Conservation (phyloP, 2,888 invertebrate species). For the Drosophila kambysellisi region DNA sequence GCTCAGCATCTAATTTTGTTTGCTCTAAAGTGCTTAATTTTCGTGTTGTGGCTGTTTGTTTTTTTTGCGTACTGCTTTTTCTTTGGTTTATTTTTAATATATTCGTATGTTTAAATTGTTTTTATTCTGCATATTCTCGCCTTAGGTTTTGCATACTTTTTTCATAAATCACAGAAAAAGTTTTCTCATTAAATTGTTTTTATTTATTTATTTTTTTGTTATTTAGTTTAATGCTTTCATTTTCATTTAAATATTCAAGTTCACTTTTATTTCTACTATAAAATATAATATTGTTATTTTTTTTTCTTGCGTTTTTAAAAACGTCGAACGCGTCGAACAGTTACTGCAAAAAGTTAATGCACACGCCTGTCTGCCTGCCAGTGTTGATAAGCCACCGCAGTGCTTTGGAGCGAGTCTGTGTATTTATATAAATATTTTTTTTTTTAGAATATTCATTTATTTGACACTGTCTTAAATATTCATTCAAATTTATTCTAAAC, state of each 20-base stretch:
- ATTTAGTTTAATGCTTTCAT: conserved; percentile 32
- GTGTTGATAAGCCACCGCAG: conserved; percentile 16
- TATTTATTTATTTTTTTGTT: not conserved
- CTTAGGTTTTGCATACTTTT: conserved; percentile 69
- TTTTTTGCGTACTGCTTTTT: conserved; percentile 26
- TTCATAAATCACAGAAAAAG: conserved; percentile 80
- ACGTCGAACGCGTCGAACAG: conserved; percentile 27
- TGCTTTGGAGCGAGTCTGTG: not conserved
- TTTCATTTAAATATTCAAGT: conserved; percentile 43
- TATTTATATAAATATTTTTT: conserved; percentile 26
- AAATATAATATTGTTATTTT: conserved; percentile 58
- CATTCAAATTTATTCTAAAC: conserved; percentile 49
- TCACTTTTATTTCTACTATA: conserved; percentile 58
- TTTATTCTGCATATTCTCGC: conserved; percentile 25
- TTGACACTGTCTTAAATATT: conserved; percentile 25
- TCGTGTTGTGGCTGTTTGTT: conserved; percentile 12
- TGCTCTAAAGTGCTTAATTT: conserved; percentile 60
- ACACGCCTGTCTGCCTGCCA: conserved; percentile 10
- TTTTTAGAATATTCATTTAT: conserved; percentile 25
- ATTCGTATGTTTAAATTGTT: conserved; percentile 14
- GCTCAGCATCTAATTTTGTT: conserved; percentile 53
- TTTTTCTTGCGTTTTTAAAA: conserved; percentile 44
- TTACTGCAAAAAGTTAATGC: conserved; percentile 30
- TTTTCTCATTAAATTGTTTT: conserved; percentile 66
- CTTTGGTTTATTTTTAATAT: conserved; percentile 28